Evolutionary conservation across 2,113 vertebrate genomes (phyloP).

Genomic region (Antigone vipio): DNA sequence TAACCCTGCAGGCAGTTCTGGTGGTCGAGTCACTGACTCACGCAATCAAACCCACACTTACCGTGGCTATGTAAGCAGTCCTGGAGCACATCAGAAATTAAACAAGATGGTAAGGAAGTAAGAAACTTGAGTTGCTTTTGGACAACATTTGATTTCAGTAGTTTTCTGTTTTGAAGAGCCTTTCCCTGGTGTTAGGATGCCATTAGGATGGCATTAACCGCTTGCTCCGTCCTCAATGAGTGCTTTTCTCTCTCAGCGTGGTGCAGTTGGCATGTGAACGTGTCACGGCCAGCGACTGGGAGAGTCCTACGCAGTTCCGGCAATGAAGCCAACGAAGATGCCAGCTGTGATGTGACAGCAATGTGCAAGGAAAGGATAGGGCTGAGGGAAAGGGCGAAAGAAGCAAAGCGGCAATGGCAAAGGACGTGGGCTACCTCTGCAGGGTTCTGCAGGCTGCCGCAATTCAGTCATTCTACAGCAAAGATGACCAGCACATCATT

Average conservation of each 20-base stretch:
- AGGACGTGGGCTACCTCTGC: not conserved
- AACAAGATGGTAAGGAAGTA: not conserved
- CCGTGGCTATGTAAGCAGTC: not conserved
- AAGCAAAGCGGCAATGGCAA: not conserved
- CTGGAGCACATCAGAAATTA: not conserved
- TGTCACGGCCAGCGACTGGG: not conserved
- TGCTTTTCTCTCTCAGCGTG: not conserved
- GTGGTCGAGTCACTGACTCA: not conserved
- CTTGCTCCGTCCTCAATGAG: not conserved
- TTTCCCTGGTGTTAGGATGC: not conserved
- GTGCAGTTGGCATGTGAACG: not conserved
- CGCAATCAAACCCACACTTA: not conserved
- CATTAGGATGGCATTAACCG: not conserved
- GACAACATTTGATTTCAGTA: not conserved
- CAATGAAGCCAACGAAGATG: not conserved
- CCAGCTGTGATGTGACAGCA: not conserved
- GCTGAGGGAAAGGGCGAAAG: not conserved
- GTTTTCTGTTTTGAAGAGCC: not conserved
- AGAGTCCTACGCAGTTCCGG: not conserved
- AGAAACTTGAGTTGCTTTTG: not conserved
- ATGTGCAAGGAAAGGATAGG: not conserved
- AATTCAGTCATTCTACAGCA: not conserved
- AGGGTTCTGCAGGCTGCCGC: not conserved
- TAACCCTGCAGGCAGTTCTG: not conserved
- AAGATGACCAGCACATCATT: not conserved